phyloP scores from a whole-genome alignment of 2,113 vertebrate species.

The Paracanthobrama guichenoti region DNA sequence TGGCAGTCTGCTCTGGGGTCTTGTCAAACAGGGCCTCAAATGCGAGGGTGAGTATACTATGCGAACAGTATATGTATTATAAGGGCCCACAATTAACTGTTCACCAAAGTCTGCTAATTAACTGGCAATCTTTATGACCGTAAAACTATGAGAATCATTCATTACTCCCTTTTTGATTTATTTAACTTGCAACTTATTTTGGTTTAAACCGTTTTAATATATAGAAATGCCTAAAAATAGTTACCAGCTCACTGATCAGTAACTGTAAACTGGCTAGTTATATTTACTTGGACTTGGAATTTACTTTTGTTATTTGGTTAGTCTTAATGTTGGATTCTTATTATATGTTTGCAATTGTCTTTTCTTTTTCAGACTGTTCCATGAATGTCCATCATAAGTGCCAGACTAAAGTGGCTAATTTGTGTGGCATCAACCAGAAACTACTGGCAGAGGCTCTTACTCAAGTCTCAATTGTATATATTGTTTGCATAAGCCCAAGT shows the following conservation, averaged over 20 bases:
- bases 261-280: not conserved
- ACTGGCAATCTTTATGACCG: too few species aligned
- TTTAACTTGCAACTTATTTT: too few species aligned
- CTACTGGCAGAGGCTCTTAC: constrained; percentile 91
- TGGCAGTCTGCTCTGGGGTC: constrained; percentile 95
- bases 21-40: constrained; percentile 92
- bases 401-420: constrained; percentile 91
- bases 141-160: too few species aligned
- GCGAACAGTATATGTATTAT: not conserved
- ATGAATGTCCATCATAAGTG: constrained; percentile 96
- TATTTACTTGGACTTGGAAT: too few species aligned
- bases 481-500: not conserved
- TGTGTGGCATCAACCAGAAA: constrained; percentile 99
- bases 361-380: constrained; percentile 80
- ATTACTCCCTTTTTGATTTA: too few species aligned
- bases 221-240: not conserved
- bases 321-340: not conserved
- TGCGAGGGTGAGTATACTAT: constrained; percentile 84
- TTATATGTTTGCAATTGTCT: not conserved
- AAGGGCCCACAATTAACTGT: not conserved
- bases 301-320: not conserved
- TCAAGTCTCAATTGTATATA: constrained; percentile 85
- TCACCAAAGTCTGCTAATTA: too few species aligned
- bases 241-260: not conserved
- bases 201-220: not conserved